These are phyloP conservation scores for Labrus mixtus DNA, from an alignment of 2,113 vertebrate species.

Conservation along the genomic window DNA sequence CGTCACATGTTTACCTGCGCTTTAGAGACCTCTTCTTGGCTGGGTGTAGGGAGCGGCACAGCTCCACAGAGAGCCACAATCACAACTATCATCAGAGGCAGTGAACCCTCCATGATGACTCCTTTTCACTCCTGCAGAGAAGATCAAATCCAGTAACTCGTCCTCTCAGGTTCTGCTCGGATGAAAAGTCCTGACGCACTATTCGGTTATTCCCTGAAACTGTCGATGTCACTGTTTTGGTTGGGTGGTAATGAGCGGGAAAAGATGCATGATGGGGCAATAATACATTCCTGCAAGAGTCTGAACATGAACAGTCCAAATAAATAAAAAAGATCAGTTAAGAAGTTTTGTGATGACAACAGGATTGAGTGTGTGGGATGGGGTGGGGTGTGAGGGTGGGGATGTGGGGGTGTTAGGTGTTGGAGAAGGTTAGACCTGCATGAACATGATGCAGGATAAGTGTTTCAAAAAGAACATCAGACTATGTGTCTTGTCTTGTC, in stretches of 20 bases:
- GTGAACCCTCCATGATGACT: constrained; percentile 35
- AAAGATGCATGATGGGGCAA: constrained; percentile 23
- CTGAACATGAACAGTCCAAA: constrained; percentile 58
- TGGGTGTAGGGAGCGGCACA: constrained; percentile 23
- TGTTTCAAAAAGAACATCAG: no score
- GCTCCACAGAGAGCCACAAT: constrained; percentile 24
- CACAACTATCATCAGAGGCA: constrained; percentile 12
- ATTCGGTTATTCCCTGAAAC: not conserved
- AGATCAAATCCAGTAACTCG: not conserved
- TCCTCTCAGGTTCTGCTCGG: not conserved
- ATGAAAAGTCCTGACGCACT: not conserved
- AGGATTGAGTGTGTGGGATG: no score
- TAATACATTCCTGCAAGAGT: constrained; percentile 55
- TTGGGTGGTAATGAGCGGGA: not conserved
- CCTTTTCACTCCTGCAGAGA: not conserved
- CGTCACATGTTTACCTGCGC: constrained; percentile 54
- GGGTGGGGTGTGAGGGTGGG: not conserved
- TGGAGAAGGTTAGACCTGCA: not conserved
- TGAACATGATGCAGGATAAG: constrained; percentile 10
- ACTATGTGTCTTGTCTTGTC: no score
- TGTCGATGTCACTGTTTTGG: not conserved
- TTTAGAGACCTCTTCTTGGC: constrained; percentile 47
- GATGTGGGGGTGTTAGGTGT: not conserved
- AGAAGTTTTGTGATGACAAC: not conserved
- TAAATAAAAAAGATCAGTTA: not conserved